phyloP scores from a whole-genome alignment of 2,888 invertebrate genomes.

The Thalpophila matura region DNA sequence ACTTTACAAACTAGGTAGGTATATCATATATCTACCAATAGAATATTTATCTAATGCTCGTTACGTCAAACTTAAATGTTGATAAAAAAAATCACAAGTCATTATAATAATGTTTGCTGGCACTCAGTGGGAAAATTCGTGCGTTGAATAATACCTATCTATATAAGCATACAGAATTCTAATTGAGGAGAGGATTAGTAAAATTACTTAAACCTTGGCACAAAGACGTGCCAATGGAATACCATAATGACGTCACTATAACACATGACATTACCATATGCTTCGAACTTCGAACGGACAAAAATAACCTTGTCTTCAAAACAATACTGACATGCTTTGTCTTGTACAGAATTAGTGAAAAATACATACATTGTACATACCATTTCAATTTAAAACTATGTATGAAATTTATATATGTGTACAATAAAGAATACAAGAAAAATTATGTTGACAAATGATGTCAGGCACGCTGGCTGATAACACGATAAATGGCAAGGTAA shows the following conservation, averaged over 20 bases:
- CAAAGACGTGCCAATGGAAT: constrained; percentile 50
- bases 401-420: no score
- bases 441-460: no score
- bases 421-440: no score
- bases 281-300: constrained; percentile 3
- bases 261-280: constrained; percentile 37
- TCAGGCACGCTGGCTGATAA: no score
- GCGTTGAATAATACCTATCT: constrained; percentile 22
- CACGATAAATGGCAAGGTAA: no score
- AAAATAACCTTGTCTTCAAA: constrained; percentile 32
- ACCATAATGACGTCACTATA: constrained; percentile 28
- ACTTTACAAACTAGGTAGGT: not conserved
- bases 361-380: not conserved
- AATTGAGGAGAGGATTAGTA: constrained; percentile 25
- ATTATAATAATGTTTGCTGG: constrained; percentile 18
- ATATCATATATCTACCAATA: no score
- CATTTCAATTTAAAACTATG: no score
- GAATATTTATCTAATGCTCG: not conserved
- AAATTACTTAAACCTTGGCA: constrained; percentile 44
- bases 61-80: constrained; percentile 11
- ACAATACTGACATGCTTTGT: constrained; percentile 20
- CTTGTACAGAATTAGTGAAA: constrained; percentile 8
- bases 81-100: constrained; percentile 6
- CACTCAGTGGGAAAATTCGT: constrained; percentile 20
- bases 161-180: constrained; percentile 27